Evolutionary conservation across 37 sponge, comb jelly and placozoan genomes (phyloP), one percentile per base, ranked within the genome.

Genomic region (Trichoplax adhaerens): DNA sequence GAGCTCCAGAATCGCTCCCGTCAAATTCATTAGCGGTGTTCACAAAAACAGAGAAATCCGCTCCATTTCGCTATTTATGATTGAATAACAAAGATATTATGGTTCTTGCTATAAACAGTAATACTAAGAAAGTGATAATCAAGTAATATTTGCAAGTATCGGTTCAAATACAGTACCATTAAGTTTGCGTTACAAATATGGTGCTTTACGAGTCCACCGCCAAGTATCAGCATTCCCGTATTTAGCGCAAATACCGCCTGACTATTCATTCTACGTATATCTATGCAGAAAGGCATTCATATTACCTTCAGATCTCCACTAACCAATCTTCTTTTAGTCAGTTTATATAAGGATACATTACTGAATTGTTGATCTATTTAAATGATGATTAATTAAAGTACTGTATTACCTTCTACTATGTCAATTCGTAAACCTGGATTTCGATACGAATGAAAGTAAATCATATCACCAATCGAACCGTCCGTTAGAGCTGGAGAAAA

Each of bases 181-280:
- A 97, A 76, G 74, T 97, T 97, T 48, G 99, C 99, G 73, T 97
- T 97, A 58, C 90, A 92, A 62, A 97, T 86, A 72, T 97, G 99
- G 72, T 97, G 99, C 64, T 97, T 97, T 58, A 88, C 80, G 65
- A 97, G 66, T 0, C 99, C 99, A 50, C 93, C 99, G 61, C 99
- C 99, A 3, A 97, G 83, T 12, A 97, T 91, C 55, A 97, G 78
- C 88, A 97, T 97, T 3, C 99, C 99, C 62, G 78, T 89, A 64
- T 91, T 86, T 54, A 79, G 78, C 55, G 94, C 86, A 49, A 74
- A 68, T 67, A 86, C 70, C 49, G 99, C 87, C 60, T 80, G 79
- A 7, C 68, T 77, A 62, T 97, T 91, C 10, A 97, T 75, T 49
- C 58, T n/a, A 1, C 90, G 68, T 50, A 97, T 84, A 76, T 97